Conservation (phyloP, 1,140 invertebrate species). For the Hyles vespertilio region DNA sequence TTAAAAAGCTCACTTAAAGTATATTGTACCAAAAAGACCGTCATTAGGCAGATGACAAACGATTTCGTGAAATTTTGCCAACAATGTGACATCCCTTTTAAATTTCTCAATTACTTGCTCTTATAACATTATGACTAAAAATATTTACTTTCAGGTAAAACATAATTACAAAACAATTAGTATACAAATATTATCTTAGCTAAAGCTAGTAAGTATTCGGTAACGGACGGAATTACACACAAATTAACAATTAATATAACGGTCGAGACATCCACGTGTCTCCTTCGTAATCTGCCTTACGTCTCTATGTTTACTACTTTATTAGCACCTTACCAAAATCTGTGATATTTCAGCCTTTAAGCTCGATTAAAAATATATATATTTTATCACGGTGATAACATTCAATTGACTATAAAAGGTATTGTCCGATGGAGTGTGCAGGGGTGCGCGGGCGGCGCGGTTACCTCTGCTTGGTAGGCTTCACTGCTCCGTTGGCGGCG, state of each 20-base stretch:
- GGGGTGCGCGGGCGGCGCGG: slow-evolving; percentile 21
- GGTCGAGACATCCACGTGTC: slow-evolving; percentile 47
- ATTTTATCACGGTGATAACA: slow-evolving; percentile 52
- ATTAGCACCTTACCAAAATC: slow-evolving; percentile 74
- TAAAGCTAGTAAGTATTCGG: slow-evolving; percentile 69
- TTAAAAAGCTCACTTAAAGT: slow-evolving; percentile 5
- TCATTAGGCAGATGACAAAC: no score
- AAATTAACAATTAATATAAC: slow-evolving; percentile 67
- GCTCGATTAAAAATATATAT: slow-evolving; percentile 51
- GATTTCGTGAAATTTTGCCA: no score
- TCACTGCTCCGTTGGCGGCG: slow-evolving; percentile 66
- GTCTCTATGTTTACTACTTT: slow-evolving; percentile 54
- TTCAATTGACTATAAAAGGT: slow-evolving; percentile 61
- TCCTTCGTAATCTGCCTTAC: slow-evolving; percentile 48
- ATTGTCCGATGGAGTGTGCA: slow-evolving; percentile 15
- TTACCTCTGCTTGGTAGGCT: slow-evolving; percentile 72
- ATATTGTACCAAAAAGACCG: not conserved
- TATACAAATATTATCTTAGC: slow-evolving; percentile 47
- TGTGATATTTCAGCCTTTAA: slow-evolving; percentile 72
- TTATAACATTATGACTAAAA: slow-evolving; percentile 47
- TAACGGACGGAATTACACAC: slow-evolving; percentile 72
- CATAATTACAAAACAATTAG: slow-evolving; percentile 37
- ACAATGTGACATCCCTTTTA: no score
- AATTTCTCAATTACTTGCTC: no score
- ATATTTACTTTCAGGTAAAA: slow-evolving; percentile 50